A percentile compares a stretch with the other conserved stretches of the same genome.
These are phyloP conservation scores for Perodicticus potto DNA, from an alignment of 2,797 vertebrate genomes.

Conservation along the genomic window DNA sequence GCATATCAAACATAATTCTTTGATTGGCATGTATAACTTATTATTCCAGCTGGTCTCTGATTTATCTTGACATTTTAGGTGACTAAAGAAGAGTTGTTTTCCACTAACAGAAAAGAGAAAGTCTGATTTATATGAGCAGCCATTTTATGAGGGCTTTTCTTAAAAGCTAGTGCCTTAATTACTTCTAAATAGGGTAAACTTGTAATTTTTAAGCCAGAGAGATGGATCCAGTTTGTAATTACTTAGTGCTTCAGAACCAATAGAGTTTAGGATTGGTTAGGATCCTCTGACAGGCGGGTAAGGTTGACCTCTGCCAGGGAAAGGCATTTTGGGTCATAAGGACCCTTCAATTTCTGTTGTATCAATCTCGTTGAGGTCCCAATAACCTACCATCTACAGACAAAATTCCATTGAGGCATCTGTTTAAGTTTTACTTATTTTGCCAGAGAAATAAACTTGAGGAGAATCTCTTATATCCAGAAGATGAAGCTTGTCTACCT, in stretches of 20 bases:
- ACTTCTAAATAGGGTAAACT: slow-evolving; percentile 11
- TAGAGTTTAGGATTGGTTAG: neutral
- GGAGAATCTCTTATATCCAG: neutral
- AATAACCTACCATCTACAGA: neutral
- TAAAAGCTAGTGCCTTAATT: slow-evolving; percentile 41
- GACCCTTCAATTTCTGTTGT: neutral
- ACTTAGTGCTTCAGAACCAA: neutral
- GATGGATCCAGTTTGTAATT: neutral
- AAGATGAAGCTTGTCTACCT: neutral
- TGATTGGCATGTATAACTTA: neutral
- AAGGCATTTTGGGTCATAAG: neutral
- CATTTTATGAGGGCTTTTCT: slow-evolving; percentile 47
- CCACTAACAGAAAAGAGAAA: neutral
- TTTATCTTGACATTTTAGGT: slow-evolving; percentile 57
- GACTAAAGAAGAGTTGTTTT: slow-evolving; percentile 42
- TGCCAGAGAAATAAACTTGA: slow-evolving; percentile 31
- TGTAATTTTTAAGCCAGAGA: slow-evolving; percentile 55
- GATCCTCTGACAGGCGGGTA: neutral
- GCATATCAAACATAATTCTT: neutral
- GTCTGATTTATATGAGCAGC: neutral
- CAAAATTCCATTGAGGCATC: neutral
- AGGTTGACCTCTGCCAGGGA: neutral
- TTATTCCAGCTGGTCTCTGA: slow-evolving; percentile 3
- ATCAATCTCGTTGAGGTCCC: neutral
- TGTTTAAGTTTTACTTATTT: neutral